These are phyloP conservation scores for Halocynthia roretzi DNA, from an alignment of 23 tunicate genomes.

Conservation along the genomic window DNA sequence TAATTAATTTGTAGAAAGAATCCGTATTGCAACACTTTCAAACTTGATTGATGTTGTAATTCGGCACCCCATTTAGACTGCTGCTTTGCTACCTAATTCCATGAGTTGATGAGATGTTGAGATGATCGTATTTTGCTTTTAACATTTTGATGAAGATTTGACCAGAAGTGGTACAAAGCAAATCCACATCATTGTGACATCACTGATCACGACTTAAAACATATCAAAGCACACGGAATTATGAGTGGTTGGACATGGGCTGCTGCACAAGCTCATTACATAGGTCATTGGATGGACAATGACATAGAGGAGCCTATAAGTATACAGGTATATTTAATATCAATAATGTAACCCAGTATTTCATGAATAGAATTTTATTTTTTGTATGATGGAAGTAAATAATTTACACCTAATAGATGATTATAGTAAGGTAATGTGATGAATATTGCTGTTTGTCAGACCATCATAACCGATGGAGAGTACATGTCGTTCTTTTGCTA, in stretches of 20 bases:
- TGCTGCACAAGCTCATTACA: slow-evolving; percentile 75
- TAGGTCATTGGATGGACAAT: slow-evolving; percentile 72
- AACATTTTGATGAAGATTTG: slow-evolving; percentile 31
- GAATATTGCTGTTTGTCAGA: slow-evolving; percentile 24
- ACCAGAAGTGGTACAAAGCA: slow-evolving; percentile 65
- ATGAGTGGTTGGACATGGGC: slow-evolving; percentile 97
- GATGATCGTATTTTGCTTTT: not conserved
- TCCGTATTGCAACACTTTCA: too few relatives aligned
- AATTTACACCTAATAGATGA: not conserved
- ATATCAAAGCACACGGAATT: slow-evolving; percentile 73
- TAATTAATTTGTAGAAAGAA: too few relatives aligned
- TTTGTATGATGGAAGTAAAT: not conserved
- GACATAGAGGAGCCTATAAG: slow-evolving; percentile 58
- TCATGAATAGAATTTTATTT: not conserved
- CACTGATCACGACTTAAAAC: slow-evolving; percentile 82
- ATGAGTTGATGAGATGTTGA: too few relatives aligned
- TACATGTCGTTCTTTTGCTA: slow-evolving; percentile 78
- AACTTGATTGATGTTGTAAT: too few relatives aligned
- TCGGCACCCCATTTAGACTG: too few relatives aligned
- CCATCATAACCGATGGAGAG: slow-evolving; percentile 60
- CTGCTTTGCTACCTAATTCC: too few relatives aligned
- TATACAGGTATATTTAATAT: slow-evolving; percentile 44
- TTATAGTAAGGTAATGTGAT: not conserved
- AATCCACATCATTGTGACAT: slow-evolving; percentile 82
- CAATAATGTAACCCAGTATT: not conserved